Conservation (phyloP, 2,888 invertebrate genomes). For the Nysson spinosus region DNA sequence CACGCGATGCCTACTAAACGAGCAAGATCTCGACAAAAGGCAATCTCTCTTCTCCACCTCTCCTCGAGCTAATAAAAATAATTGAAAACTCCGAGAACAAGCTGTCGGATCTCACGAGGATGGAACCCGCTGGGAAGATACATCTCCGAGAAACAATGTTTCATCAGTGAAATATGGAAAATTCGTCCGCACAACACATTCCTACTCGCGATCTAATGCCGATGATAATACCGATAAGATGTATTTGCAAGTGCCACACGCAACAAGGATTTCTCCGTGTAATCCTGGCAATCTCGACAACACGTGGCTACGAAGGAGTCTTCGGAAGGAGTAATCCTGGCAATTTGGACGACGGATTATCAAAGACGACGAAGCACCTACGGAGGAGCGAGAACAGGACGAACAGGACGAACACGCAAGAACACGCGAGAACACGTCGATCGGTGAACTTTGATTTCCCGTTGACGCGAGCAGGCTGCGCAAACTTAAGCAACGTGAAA, state of each 20-base stretch:
- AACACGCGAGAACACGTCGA: background rate
- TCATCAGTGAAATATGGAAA: conserved; percentile 3
- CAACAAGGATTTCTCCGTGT: conserved; percentile 50
- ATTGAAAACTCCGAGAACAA: conserved; percentile 8
- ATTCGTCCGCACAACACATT: conserved; percentile 38
- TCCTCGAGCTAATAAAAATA: conserved; percentile 24
- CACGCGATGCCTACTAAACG: background rate
- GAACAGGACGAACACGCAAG: background rate
- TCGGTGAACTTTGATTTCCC: conserved; percentile 35
- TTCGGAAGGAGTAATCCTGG: conserved; percentile 71
- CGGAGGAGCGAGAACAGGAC: background rate
- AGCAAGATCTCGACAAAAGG: too few species aligned
- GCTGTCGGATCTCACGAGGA: conserved; percentile 6
- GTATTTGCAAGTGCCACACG: conserved; percentile 49
- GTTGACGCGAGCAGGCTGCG: too few species aligned
- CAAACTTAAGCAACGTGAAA: too few species aligned
- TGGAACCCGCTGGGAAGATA: too few species aligned
- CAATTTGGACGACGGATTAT: conserved; percentile 70
- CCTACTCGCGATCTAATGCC: conserved; percentile 49
- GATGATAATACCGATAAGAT: conserved; percentile 64
- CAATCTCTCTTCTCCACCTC: too few species aligned
- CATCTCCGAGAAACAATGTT: too few species aligned
- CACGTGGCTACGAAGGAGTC: conserved; percentile 71
- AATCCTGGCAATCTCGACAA: conserved; percentile 75
- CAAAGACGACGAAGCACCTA: conserved; percentile 25